These are phyloP conservation scores for Drosophila villosipedis DNA, from an alignment of 2,888 invertebrate genomes.

Conservation along the genomic window DNA sequence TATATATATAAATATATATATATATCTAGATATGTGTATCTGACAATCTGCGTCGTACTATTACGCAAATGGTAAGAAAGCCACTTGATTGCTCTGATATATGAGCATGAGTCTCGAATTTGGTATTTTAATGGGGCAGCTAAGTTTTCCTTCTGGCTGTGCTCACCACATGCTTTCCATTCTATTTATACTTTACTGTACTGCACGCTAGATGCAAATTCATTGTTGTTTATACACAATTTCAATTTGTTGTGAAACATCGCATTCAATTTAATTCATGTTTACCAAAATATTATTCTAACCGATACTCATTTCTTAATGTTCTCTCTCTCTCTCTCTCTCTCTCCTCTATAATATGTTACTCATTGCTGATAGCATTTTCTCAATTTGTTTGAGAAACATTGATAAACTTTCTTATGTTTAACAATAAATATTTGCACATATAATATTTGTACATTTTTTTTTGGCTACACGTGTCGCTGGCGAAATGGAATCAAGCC, in stretches of 20 bases:
- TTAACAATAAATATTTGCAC: conserved; percentile 2
- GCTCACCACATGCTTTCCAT: conserved; percentile 14
- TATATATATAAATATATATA: neutral
- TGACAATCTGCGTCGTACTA: conserved; percentile 60
- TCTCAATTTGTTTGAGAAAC: neutral
- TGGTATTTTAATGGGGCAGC: conserved; percentile 27
- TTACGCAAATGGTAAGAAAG: conserved; percentile 40
- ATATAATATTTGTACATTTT: neutral
- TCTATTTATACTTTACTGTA: conserved; percentile 20
- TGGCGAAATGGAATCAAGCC: no score
- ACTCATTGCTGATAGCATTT: neutral
- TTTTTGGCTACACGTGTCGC: neutral
- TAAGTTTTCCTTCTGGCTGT: conserved; percentile 5
- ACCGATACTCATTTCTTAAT: neutral
- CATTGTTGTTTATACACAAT: conserved; percentile 26
- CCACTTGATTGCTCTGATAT: conserved; percentile 26
- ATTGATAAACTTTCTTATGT: neutral
- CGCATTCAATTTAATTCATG: neutral
- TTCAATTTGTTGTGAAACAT: conserved; percentile 14
- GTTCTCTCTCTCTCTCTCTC: no score
- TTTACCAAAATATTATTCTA: neutral
- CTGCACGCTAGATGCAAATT: conserved; percentile 27
- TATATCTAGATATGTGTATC: conserved; percentile 10
- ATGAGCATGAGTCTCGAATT: conserved; percentile 16
- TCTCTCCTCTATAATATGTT: neutral